Evolutionary conservation across 2,113 vertebrate genomes (phyloP), one percentile per base, ranked within the genome.

Genomic region (Monopterus albus): DNA sequence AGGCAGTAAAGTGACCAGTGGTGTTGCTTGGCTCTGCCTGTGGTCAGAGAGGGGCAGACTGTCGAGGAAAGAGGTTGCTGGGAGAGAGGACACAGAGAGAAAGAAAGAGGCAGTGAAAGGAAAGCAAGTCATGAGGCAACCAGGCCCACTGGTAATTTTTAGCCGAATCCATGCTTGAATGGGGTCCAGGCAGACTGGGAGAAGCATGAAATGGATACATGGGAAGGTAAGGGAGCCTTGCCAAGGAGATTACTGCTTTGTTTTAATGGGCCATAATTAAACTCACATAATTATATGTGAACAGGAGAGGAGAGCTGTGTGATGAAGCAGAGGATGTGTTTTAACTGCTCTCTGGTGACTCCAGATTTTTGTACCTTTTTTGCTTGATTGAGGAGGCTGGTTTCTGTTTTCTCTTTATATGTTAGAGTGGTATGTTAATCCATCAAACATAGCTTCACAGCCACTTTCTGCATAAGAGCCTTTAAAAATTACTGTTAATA

Each of bases 181-280:
- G 95, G 95, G 92, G 93, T 91, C 90, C 78, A 91, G 87, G 87
- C 82, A 80, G 78, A 90, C 87, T 89, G 73, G 78, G 75, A 93
- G 93, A 94, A 95, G 95, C 93, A 96, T 94, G 94, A 95, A 89
- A 96, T 96, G 96, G 96, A 97, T 89, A 93, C 95, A 92, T 96
- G 96, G 96, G 95, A 96, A 96, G 96, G 96, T 96, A 95, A 93
- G 90, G 25, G 17, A 13, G 15, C 18, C n/a, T 29, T 9, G 28
- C 12, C 10, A 26, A 23, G 47, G 6, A 51, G n/a, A 46, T 20
- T 62, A 1, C 20, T 66, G 0, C 36, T 62, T 63, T 65, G 7
- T 52, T 53, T 47, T 17, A 46, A 1, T 18, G 6, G 13, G 8
- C 40, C 18, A 20, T 39, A 50, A 12, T 65, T 51, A 5, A 56